Percentiles rank a stretch among this genome's conserved stretches.
These are phyloP conservation scores for Gonocerus acuteangulatus DNA, from an alignment of 2,888 invertebrate genomes.

Conservation along the genomic window DNA sequence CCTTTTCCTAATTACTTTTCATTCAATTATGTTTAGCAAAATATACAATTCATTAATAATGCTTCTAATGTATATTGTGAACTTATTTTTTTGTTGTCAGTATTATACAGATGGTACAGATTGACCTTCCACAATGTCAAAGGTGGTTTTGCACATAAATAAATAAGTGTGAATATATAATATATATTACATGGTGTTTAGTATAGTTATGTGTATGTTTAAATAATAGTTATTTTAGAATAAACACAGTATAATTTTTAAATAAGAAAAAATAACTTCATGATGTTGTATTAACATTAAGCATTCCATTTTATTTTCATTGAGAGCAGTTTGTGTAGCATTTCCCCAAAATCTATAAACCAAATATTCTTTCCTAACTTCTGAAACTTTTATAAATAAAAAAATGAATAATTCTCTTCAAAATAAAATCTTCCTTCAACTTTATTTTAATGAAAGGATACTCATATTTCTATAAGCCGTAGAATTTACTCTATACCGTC, in stretches of 20 bases:
- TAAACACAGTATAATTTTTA: neutral
- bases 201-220: slow-evolving; percentile 1
- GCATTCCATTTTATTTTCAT: neutral
- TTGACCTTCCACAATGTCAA: neutral
- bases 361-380: too few species aligned
- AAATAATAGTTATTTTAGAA: neutral
- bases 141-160: neutral
- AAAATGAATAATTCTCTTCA: neutral
- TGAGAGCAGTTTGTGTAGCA: neutral
- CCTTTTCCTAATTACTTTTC: slow-evolving; percentile 1
- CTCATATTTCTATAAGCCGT: neutral
- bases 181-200: neutral
- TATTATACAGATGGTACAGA: neutral
- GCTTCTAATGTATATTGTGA: neutral
- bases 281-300: neutral
- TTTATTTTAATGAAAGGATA: neutral
- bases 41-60: neutral
- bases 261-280: neutral
- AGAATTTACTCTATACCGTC: slow-evolving; percentile 12
- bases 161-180: neutral
- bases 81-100: neutral
- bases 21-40: neutral
- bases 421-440: neutral
- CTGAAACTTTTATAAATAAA: neutral
- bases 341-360: neutral